Evolutionary conservation across 1,140 invertebrate species (phyloP).

Genomic region (Drosophila nannoptera): DNA sequence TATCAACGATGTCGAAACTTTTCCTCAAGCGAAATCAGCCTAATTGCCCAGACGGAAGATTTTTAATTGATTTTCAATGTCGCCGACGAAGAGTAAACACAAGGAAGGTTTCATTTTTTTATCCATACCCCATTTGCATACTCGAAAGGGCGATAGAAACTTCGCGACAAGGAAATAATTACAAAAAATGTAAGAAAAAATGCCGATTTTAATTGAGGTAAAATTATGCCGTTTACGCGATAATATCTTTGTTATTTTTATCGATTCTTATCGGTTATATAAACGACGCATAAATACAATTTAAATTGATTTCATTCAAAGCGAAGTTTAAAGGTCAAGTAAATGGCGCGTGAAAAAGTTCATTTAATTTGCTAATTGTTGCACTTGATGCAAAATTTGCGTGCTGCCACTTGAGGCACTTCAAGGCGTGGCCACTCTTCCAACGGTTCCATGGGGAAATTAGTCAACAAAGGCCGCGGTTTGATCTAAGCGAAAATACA

Average conservation of each 20-base stretch:
- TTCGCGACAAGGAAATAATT: too few relatives aligned
- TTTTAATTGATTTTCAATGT: slow-evolving; percentile 71
- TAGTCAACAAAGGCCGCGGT: slow-evolving; percentile 58
- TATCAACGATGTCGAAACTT: slow-evolving; percentile 38
- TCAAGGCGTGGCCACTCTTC: slow-evolving; percentile 27
- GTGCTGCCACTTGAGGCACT: slow-evolving; percentile 44
- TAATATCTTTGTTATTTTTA: too few relatives aligned
- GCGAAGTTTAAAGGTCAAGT: slow-evolving; percentile 21
- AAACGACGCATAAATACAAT: background rate
- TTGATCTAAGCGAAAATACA: slow-evolving; percentile 65
- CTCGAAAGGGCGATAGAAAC: background rate
- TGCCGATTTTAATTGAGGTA: too few relatives aligned
- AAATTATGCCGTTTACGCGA: too few relatives aligned
- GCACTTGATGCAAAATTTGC: slow-evolving; percentile 51
- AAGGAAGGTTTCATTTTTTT: too few relatives aligned
- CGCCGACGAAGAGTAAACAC: slow-evolving; percentile 2
- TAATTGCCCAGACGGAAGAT: slow-evolving; percentile 26
- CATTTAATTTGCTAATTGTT: slow-evolving; percentile 74
- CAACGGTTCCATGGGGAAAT: slow-evolving; percentile 52
- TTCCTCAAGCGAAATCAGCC: slow-evolving; percentile 32
- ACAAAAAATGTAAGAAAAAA: too few relatives aligned
- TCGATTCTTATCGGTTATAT: too few relatives aligned
- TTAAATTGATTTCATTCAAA: slow-evolving; percentile 10
- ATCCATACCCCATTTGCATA: background rate
- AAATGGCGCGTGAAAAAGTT: slow-evolving; percentile 41